phyloP scores from a whole-genome alignment of 2,113 vertebrate genomes.

The Neogale vison region DNA sequence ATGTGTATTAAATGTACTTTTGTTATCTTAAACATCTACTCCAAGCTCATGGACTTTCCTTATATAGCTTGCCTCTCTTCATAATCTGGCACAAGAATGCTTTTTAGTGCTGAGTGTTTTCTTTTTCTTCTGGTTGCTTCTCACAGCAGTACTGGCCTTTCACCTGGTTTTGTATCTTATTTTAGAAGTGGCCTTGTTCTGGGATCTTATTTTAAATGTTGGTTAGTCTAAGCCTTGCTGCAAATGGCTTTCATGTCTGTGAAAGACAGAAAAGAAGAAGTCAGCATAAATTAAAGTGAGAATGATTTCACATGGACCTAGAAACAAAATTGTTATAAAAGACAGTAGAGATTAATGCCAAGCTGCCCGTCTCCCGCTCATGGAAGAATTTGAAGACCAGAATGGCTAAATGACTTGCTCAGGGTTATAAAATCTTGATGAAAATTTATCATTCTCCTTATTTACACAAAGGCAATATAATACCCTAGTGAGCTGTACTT shows the following conservation, averaged over 20 bases:
- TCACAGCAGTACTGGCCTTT: slow-evolving; percentile 55
- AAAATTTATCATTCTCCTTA: slow-evolving; percentile 2
- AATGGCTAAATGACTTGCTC: not conserved
- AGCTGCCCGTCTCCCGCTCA: not conserved
- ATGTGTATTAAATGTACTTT: slow-evolving; percentile 59
- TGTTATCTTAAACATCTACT: slow-evolving; percentile 61
- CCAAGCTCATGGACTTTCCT: slow-evolving; percentile 43
- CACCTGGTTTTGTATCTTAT: slow-evolving; percentile 66
- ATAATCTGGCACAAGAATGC: slow-evolving; percentile 45
- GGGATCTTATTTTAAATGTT: slow-evolving; percentile 58
- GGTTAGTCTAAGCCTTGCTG: not conserved
- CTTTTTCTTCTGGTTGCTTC: slow-evolving; percentile 50
- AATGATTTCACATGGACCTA: not conserved
- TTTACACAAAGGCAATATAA: not conserved
- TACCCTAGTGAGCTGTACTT: not conserved
- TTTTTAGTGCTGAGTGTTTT: slow-evolving; percentile 48
- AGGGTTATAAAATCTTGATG: slow-evolving; percentile 9
- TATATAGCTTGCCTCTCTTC: slow-evolving; percentile 43
- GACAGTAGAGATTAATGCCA: not conserved
- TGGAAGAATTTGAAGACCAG: slow-evolving; percentile 19
- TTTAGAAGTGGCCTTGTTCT: slow-evolving; percentile 68
- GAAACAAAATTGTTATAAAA: slow-evolving; percentile 43
- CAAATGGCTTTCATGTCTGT: slow-evolving; percentile 45
- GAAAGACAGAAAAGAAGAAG: slow-evolving; percentile 6
- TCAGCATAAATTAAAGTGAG: slow-evolving; percentile 33